Percentiles rank a stretch among this genome's conserved stretches.
phyloP scores from a whole-genome alignment of 2,888 invertebrate species.

The Diarsia brunnea region DNA sequence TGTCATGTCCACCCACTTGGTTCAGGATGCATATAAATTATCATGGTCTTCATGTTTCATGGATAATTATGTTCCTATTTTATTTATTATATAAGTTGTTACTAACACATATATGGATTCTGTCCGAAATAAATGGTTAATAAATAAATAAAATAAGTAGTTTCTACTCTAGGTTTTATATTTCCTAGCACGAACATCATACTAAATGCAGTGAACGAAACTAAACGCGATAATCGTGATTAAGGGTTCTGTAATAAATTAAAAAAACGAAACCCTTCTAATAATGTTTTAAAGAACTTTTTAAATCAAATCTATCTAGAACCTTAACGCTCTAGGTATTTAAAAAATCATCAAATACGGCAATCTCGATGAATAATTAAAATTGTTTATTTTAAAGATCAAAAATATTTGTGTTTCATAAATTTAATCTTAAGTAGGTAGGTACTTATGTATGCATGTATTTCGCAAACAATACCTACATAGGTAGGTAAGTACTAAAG shows the following conservation, averaged over 20 bases:
- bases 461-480: conserved; percentile 16
- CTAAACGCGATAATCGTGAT: too few species aligned
- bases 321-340: background rate
- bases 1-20: conserved; percentile 18
- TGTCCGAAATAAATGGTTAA: too few species aligned
- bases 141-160: too few species aligned
- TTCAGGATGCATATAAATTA: conserved; percentile 3
- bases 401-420: conserved; percentile 10
- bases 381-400: conserved; percentile 5
- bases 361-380: conserved; percentile 3
- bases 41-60: conserved; percentile 3
- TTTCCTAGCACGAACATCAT: background rate
- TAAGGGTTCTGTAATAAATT: too few species aligned
- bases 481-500: background rate
- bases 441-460: background rate
- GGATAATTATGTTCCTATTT: background rate
- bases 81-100: too few species aligned
- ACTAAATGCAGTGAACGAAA: background rate
- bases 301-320: background rate
- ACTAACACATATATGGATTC: too few species aligned
- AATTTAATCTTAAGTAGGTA: conserved; percentile 8
- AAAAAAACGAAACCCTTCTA: background rate
- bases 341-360: background rate
- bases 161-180: background rate
- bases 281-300: background rate